phyloP scores from a whole-genome alignment of 2,888 invertebrate genomes.

The Hymenopus coronatus region DNA sequence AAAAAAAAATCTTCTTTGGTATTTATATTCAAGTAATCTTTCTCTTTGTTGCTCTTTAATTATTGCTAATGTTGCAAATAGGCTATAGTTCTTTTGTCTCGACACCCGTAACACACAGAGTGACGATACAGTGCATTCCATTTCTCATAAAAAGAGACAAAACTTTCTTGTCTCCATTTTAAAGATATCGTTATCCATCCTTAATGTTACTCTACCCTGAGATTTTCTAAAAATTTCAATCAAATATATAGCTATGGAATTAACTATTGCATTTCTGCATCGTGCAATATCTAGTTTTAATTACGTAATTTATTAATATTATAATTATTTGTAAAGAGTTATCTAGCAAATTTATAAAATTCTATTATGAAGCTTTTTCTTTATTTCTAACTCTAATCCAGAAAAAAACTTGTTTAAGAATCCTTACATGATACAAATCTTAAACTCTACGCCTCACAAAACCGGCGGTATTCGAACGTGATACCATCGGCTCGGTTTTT shows the following conservation, averaged over 20 bases:
- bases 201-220: slow-evolving; percentile 22
- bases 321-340: neutral
- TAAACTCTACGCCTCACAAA: neutral
- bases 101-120: neutral
- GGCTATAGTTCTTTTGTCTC: neutral
- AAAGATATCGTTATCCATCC: neutral
- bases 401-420: slow-evolving; percentile 3
- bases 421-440: neutral
- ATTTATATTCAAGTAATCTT: neutral
- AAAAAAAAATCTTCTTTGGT: neutral
- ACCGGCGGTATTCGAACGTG: neutral
- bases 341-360: slow-evolving; percentile 18
- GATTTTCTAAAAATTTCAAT: slow-evolving; percentile 22
- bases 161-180: neutral
- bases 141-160: neutral
- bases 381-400: neutral
- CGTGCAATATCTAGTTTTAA: slow-evolving; percentile 13
- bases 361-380: neutral
- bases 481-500: neutral
- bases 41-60: slow-evolving; percentile 24
- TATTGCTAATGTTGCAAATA: slow-evolving; percentile 15
- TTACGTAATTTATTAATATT: slow-evolving; percentile 5
- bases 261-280: slow-evolving; percentile 13
- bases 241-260: slow-evolving; percentile 8
- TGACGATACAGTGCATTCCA: neutral